Evolutionary conservation across 2,113 vertebrate species (phyloP).

Genomic region (Hiodon alosoides): DNA sequence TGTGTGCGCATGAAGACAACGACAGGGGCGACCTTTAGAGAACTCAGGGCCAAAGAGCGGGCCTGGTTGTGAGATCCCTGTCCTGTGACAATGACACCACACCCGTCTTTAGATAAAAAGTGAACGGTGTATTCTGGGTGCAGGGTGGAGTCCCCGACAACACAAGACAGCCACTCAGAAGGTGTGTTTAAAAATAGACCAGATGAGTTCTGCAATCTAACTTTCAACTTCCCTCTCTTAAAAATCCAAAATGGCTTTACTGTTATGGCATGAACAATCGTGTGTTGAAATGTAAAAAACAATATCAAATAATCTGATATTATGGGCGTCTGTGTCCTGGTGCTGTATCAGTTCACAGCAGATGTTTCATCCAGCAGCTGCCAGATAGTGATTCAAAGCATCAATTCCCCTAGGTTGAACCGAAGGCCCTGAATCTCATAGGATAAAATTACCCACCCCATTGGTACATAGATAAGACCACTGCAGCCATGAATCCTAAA

Average conservation of each 20-base stretch:
- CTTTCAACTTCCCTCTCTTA: background rate
- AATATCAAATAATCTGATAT: background rate
- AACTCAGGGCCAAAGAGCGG: background rate
- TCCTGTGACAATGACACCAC: background rate
- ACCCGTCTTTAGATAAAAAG: background rate
- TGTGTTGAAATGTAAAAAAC: no score
- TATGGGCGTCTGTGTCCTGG: background rate
- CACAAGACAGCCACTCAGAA: slow-evolving; percentile 50
- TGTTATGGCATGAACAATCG: no score
- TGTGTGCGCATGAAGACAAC: background rate
- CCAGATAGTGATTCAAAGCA: background rate
- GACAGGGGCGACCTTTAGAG: background rate
- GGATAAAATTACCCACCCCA: no score
- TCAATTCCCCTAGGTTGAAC: no score
- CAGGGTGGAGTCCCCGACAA: slow-evolving; percentile 34
- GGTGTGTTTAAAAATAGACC: slow-evolving; percentile 62
- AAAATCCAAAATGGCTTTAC: no score
- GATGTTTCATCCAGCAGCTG: background rate
- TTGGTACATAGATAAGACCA: no score
- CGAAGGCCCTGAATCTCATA: no score
- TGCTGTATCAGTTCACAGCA: background rate
- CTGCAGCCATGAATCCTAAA: no score
- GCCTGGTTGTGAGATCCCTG: background rate
- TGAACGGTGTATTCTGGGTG: background rate
- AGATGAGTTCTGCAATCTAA: slow-evolving; percentile 27